These are phyloP conservation scores for Cecidostiba fungosa DNA, from an alignment of 2,888 invertebrate genomes.

Conservation along the genomic window DNA sequence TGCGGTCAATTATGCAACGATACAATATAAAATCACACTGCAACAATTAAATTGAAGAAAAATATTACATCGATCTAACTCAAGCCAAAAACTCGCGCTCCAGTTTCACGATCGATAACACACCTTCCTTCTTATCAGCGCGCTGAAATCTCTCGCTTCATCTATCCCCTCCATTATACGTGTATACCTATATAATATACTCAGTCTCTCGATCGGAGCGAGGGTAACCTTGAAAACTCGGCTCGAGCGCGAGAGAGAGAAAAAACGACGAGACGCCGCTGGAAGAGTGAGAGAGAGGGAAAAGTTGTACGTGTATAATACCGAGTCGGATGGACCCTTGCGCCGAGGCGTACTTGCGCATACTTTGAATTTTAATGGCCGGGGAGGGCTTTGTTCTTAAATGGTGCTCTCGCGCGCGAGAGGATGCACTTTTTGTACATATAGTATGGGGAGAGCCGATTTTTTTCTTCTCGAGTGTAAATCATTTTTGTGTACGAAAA, in stretches of 20 bases:
- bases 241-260: not conserved
- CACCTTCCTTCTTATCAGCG: slow-evolving; percentile 15
- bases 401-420: not conserved
- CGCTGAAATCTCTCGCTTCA: slow-evolving; percentile 35
- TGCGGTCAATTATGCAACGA: not conserved
- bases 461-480: not conserved
- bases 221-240: slow-evolving; percentile 43
- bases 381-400: slow-evolving; percentile 11
- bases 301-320: slow-evolving; percentile 12
- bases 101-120: slow-evolving; percentile 31
- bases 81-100: not conserved
- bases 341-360: slow-evolving; percentile 10
- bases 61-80: not conserved
- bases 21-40: not conserved
- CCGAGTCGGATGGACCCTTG: slow-evolving; percentile 15
- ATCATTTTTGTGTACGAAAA: not conserved
- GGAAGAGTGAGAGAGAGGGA: slow-evolving; percentile 26
- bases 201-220: not conserved
- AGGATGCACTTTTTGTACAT: not conserved
- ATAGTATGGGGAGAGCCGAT: not conserved
- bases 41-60: not conserved
- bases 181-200: not conserved
- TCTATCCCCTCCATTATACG: not conserved
- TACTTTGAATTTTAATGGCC: slow-evolving; percentile 22
- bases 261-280: not conserved